A percentile compares a stretch with the other conserved stretches of the same genome.
Evolutionary conservation across 2,797 vertebrate species (phyloP).

Genomic region (Artibeus lituratus): DNA sequence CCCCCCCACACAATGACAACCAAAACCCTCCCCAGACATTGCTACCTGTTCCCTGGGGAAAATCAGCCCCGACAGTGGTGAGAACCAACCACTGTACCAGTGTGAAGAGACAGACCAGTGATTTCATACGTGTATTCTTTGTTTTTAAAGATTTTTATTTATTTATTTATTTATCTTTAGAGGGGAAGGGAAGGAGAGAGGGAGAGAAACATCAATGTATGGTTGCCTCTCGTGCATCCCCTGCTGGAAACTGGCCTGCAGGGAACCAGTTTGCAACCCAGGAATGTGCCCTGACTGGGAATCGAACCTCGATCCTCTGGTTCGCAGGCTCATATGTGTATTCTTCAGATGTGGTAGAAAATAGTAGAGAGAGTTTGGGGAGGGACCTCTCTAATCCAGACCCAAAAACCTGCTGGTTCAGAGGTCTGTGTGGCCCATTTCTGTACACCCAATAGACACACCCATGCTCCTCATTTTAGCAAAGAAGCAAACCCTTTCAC

Average conservation of each 20-base stretch:
- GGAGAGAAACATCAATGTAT: too few species aligned
- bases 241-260: too few species aligned
- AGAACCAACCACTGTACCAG: background rate
- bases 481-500: background rate
- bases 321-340: fast-evolving
- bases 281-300: too few species aligned
- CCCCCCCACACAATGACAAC: background rate
- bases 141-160: too few species aligned
- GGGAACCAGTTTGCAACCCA: too few species aligned
- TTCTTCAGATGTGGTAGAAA: background rate
- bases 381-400: background rate
- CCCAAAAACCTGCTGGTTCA: background rate
- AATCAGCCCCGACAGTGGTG: background rate
- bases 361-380: background rate
- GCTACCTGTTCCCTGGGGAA: background rate
- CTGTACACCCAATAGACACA: background rate
- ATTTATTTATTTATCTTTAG: too few species aligned
- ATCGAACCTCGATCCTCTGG: too few species aligned
- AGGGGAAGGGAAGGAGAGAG: too few species aligned
- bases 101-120: background rate
- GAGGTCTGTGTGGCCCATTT: background rate
- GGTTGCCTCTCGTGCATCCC: too few species aligned
- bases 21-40: background rate
- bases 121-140: background rate
- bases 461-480: background rate